Percentiles rank a stretch among this genome's conserved stretches.
phyloP scores from a whole-genome alignment of 2,888 invertebrate species.

The Agonopterix heracliana region DNA sequence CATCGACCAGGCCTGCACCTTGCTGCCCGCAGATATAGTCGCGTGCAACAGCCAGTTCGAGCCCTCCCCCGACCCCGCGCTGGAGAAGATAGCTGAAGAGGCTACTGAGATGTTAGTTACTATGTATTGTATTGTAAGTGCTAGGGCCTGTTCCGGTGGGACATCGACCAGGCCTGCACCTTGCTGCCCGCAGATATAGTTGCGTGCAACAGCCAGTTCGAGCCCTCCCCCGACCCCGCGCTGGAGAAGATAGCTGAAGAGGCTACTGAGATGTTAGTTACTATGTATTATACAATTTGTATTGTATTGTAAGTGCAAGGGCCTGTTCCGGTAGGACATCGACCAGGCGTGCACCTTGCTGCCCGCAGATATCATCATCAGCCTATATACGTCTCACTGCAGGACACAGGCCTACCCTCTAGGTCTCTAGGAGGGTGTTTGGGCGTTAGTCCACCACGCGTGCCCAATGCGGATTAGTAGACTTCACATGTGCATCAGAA shows the following conservation, averaged over 20 bases:
- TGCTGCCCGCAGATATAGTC: conserved; percentile 82
- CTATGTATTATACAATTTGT: too few species aligned
- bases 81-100: conserved; percentile 80
- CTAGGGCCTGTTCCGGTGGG: conserved; percentile 73
- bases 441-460: too few species aligned
- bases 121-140: too few species aligned
- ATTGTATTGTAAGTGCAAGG: conserved; percentile 43
- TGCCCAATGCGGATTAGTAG: too few species aligned
- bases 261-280: conserved; percentile 77
- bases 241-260: conserved; percentile 80
- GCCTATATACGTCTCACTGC: not conserved
- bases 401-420: too few species aligned
- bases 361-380: conserved; percentile 77
- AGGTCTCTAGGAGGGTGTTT: too few species aligned
- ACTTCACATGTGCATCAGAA: too few species aligned
- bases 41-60: conserved; percentile 79
- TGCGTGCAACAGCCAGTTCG: conserved; percentile 78
- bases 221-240: conserved; percentile 77
- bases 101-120: conserved; percentile 78
- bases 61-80: conserved; percentile 77
- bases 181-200: conserved; percentile 82
- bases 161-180: conserved; percentile 81
- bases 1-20: conserved; percentile 81
- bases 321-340: conserved; percentile 78
- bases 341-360: conserved; percentile 81